Conservation (phyloP, 2,113 vertebrate species). For the Anhinga anhinga region DNA sequence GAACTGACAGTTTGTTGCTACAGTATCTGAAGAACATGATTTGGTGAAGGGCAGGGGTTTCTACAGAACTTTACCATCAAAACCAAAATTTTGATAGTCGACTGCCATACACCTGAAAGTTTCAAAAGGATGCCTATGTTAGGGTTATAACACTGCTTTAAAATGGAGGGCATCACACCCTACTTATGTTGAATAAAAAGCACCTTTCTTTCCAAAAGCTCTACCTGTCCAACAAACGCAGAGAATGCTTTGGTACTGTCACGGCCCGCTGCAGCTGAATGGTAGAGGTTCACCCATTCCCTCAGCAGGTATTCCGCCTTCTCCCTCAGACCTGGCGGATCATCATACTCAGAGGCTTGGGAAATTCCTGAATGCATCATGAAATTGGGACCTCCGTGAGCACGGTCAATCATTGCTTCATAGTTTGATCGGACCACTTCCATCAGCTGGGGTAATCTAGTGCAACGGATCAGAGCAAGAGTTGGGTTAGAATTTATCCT, state of each 20-base stretch:
- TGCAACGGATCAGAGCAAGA: constrained; percentile 48
- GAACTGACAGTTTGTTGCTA: neutral
- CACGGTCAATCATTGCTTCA: constrained; percentile 98
- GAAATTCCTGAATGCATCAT: constrained; percentile 99
- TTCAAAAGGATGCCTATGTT: constrained; percentile 20
- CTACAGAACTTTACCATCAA: neutral
- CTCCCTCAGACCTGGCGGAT: constrained; percentile 95
- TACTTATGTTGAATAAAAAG: constrained; percentile 82
- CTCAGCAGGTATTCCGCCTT: constrained; percentile 97
- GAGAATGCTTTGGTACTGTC: constrained; percentile 99
- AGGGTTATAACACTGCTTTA: constrained; percentile 63
- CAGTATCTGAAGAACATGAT: neutral
- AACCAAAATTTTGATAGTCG: neutral
- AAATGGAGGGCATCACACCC: constrained; percentile 70
- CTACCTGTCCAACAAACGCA: constrained; percentile 99
- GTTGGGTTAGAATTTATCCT: constrained; percentile 9
- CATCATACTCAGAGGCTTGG: constrained; percentile 97
- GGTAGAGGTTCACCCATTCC: constrained; percentile 99
- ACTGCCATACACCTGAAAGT: neutral
- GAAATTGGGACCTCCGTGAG: constrained; percentile 96
- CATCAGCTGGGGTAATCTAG: constrained; percentile 96
- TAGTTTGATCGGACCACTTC: constrained; percentile 98
- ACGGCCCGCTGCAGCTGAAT: constrained; percentile 95
- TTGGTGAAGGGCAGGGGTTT: neutral
- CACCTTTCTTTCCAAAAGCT: constrained; percentile 86